phyloP scores from a whole-genome alignment of 1,140 invertebrate species.

The Bombus picipes region DNA sequence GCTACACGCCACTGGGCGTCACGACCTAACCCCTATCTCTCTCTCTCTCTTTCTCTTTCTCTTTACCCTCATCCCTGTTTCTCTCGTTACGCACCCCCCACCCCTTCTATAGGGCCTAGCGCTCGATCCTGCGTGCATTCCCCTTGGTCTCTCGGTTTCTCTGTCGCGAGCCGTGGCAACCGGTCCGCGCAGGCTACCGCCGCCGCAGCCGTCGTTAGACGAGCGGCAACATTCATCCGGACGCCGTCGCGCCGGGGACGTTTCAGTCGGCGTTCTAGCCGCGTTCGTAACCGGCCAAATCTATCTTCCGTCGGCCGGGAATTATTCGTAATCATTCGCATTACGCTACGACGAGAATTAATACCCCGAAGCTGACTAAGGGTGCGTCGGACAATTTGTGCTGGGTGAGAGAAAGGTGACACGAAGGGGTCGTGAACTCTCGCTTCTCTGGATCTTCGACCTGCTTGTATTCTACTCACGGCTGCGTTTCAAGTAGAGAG shows the following conservation, averaged over 20 bases:
- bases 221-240: constrained; percentile 55
- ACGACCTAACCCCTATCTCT: background rate
- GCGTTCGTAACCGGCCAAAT: constrained; percentile 32
- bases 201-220: constrained; percentile 46
- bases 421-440: background rate
- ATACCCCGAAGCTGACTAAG: background rate
- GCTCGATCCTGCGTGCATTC: constrained; percentile 45
- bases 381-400: background rate
- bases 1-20: background rate
- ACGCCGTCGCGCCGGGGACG: constrained; percentile 48
- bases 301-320: background rate
- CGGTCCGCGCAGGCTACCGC: constrained; percentile 36
- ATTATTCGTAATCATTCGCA: too few species aligned
- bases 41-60: background rate
- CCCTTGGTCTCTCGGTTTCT: constrained; percentile 29
- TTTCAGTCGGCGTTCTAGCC: constrained; percentile 59
- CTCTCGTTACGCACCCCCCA: background rate
- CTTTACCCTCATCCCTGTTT: background rate
- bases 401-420: background rate
- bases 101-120: background rate
- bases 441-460: background rate
- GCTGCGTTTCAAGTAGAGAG: background rate
- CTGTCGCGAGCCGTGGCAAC: constrained; percentile 41
- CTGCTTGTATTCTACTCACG: background rate
- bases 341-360: background rate